Evolutionary conservation across 2,888 invertebrate genomes (phyloP), one percentile per base, ranked within the genome.

Genomic region (Dendrolimus houi): DNA sequence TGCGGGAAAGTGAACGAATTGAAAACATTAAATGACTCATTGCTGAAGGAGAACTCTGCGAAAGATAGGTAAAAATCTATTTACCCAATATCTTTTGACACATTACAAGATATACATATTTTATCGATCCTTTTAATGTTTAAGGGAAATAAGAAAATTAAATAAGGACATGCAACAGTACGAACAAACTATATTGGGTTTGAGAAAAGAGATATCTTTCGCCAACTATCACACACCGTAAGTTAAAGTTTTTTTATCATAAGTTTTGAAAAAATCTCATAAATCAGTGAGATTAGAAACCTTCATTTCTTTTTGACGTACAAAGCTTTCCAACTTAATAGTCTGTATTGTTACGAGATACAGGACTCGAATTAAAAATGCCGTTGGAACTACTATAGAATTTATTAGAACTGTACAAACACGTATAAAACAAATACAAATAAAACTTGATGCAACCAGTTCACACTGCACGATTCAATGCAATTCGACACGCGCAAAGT

Each of bases 141-240:
- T n/a, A 67, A 87, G 87, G 59, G 86, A 87, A 64, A 83, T 87
- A 59, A 71, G 78, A 60, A 74, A 79, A 59, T 64, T 88, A 52
- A 80, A 72, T 58, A 85, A 80, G 56, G 84, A 85, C 6, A 62
- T 74, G 0, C 81, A 84, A 54, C 73, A 81, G 41, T 78, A 79
- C 58, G 85, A 87, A 55, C 79, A 83, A 58, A 76, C 77, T 0
- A 75, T 85, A 40, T 60, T 72, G 55, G 74, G 72, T 55, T 60
- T 87, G 12, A 72, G 77, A 54, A 77, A 71, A 8, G 83, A 86
- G 58, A 60, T 79, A 60, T 73, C 83, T 0, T 56, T 62, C 42
- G 63, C 58, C 59, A 74, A 70, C 42, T 75, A 69, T 58, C 70
- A 70, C n/a, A 61, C 66, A 1, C 66, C 74, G 85, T 85, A 63